Evolutionary conservation across 2,113 vertebrate species (phyloP), one percentile per base, ranked within the genome.

Genomic region (Sialia sialis): DNA sequence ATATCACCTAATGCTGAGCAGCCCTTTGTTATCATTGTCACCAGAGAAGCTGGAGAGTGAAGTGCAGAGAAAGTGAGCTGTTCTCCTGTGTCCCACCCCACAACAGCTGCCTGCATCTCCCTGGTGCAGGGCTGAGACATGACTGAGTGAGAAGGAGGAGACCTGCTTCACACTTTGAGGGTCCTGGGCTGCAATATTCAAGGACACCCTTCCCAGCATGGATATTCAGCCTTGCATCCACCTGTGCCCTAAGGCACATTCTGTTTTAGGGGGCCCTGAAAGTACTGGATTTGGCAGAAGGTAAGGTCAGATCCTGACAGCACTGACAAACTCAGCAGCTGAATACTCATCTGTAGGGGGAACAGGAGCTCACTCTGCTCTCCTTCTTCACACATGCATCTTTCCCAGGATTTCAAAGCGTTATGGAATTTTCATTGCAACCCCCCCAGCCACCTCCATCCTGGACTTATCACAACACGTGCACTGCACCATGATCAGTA

Each of bases 11-110:
- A 89, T 25, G 82, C 84, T 1, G 23, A 94, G 89, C 62, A 85
- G 69, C 69, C 82, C 66, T 93, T 94, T 97, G 94, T 96, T 95
- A 82, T 36, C 51, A 4, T 38, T 92, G 92, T 91, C 84, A 96
- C 83, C 91, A 93, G 78, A 95, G 92, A 94, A 86, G 79, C 64
- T 4, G 4, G 54, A 89, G 77, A 94, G 36, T 48, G 93, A 86
- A 87, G 52, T 8, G 15, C 29, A 59, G 90, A 85, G 87, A 94
- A 96, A 93, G 82, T 93, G 89, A 96, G 82, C 67, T 75, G 23
- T 11, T 70, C 55, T 62, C 30, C 16, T 0, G 1, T 52, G 75
- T 36, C 10, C 2, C 5, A n/a, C n/a, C 15, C 51, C 23, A 32
- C 5, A 60, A 5, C 4, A 6, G 55, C n/a, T 30, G 7, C 48